phyloP scores from a whole-genome alignment of 2,113 vertebrate genomes.

The Dolichallabes microphthalmus region DNA sequence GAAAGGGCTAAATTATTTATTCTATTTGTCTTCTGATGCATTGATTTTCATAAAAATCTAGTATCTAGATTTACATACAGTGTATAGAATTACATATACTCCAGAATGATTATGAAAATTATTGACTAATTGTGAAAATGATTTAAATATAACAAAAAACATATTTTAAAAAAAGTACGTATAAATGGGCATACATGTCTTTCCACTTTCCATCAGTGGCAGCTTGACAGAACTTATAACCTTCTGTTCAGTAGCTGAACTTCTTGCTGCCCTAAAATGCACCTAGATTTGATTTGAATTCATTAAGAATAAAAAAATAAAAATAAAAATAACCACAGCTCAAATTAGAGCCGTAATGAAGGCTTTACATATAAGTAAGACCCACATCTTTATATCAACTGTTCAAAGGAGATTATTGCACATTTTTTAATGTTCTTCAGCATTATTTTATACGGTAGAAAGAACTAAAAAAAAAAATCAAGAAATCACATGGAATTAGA shows the following conservation, averaged over 20 bases:
- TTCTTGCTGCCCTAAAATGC: background rate
- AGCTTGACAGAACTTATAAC: background rate
- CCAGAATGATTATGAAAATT: background rate
- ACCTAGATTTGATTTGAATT: background rate
- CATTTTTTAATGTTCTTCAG: too few species aligned
- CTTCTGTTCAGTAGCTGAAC: background rate
- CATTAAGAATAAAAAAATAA: background rate
- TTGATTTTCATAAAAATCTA: background rate
- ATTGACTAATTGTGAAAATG: too few species aligned
- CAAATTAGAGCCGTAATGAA: too few species aligned
- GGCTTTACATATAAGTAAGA: too few species aligned
- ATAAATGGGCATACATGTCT: background rate
- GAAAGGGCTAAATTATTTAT: background rate
- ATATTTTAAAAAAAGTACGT: too few species aligned
- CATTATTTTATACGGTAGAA: too few species aligned
- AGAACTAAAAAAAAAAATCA: too few species aligned
- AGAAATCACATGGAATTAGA: too few species aligned
- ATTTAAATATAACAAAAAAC: too few species aligned
- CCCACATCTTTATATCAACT: too few species aligned
- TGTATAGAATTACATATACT: background rate
- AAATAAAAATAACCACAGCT: background rate
- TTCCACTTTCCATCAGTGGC: background rate
- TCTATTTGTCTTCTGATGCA: background rate
- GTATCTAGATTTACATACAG: background rate
- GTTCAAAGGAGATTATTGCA: too few species aligned